phyloP scores from a whole-genome alignment of 2,797 vertebrate species.

The Hippopotamyrus pictus region DNA sequence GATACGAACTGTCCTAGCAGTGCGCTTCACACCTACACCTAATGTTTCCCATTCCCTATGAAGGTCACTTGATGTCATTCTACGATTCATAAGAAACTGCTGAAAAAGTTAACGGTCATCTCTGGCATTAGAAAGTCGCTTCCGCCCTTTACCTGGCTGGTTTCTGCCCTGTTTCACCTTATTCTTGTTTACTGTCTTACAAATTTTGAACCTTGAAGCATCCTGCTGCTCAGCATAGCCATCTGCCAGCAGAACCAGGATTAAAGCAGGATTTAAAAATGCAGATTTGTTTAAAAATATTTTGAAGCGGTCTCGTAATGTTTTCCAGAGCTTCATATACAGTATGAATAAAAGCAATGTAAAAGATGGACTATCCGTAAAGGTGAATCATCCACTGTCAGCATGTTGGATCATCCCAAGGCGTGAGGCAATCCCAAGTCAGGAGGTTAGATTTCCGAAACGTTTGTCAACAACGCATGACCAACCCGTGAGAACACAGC shows the following conservation, averaged over 20 bases:
- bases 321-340: background rate
- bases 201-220: background rate
- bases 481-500: background rate
- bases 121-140: background rate
- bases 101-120: background rate
- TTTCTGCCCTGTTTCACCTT: background rate
- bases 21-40: background rate
- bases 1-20: background rate
- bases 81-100: background rate
- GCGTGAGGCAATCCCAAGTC: conserved; percentile 1
- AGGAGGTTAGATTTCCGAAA: conserved; percentile 12
- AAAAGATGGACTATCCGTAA: background rate
- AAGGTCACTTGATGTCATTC: background rate
- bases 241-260: background rate
- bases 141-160: background rate
- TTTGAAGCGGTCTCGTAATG: background rate
- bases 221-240: background rate
- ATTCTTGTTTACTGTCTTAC: background rate
- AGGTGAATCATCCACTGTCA: conserved; percentile 2
- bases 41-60: background rate
- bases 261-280: background rate
- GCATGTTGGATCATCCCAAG: background rate
- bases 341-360: background rate
- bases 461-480: conserved; percentile 19
- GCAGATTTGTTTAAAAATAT: background rate